phyloP scores from a whole-genome alignment of 2,888 invertebrate species.

The Drosophila nr. fundita region DNA sequence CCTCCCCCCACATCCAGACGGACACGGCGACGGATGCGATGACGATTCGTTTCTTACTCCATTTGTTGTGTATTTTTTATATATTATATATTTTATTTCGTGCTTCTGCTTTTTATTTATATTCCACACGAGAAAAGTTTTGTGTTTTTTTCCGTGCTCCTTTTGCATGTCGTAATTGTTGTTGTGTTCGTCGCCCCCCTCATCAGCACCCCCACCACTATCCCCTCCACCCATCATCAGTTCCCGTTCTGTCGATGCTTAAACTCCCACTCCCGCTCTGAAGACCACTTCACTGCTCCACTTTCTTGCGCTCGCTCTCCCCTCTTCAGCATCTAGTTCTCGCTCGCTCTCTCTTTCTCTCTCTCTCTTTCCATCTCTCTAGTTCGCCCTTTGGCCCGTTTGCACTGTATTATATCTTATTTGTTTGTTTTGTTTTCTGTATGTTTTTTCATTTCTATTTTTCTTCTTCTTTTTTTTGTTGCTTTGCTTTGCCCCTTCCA shows the following conservation, averaged over 20 bases:
- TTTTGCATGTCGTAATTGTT: conserved; percentile 47
- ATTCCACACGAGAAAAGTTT: conserved; percentile 67
- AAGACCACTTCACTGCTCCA: conserved; percentile 18
- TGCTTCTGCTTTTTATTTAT: conserved; percentile 32
- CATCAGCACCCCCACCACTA: not conserved
- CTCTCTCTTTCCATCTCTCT: conserved; percentile 12
- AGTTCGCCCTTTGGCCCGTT: conserved; percentile 25
- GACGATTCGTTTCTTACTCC: conserved; percentile 61
- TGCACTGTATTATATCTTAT: conserved; percentile 53
- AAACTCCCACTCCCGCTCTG: conserved; percentile 5
- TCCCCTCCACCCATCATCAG: not conserved
- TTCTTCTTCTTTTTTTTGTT: conserved; percentile 11
- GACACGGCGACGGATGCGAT: conserved; percentile 43
- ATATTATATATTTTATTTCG: conserved; percentile 7
- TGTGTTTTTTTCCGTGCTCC: conserved; percentile 51
- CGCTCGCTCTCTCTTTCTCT: conserved; percentile 11
- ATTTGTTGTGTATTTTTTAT: conserved; percentile 30
- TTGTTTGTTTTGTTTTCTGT: conserved; percentile 48
- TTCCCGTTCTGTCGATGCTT: not conserved
- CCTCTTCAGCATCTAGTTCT: not conserved
- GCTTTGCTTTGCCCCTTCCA: conserved; percentile 21
- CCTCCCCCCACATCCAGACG: conserved; percentile 48
- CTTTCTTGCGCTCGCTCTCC: conserved; percentile 4
- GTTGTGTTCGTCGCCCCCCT: not conserved
- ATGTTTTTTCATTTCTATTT: conserved; percentile 17